phyloP scores from a whole-genome alignment of 2,113 vertebrate species.

The Callocephalon fimbriatum region DNA sequence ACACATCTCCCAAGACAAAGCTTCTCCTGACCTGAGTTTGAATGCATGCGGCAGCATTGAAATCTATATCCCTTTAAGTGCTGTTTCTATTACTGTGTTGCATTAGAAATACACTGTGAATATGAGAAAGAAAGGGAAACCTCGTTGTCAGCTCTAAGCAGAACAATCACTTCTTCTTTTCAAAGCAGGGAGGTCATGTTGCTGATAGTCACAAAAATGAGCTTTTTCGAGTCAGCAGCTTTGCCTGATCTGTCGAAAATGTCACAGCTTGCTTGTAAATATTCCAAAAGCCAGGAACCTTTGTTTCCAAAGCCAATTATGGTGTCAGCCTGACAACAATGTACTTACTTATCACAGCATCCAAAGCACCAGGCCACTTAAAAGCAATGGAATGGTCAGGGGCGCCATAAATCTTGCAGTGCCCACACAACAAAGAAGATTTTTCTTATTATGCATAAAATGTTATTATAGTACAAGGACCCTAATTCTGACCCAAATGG shows the following conservation, averaged over 20 bases:
- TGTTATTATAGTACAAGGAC: neutral
- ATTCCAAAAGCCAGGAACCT: conserved; percentile 18
- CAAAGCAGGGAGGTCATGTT: neutral
- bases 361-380: neutral
- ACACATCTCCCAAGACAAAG: neutral
- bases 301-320: conserved; percentile 53
- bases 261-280: conserved; percentile 61
- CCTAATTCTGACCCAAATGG: neutral
- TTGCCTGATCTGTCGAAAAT: conserved; percentile 45
- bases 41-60: neutral
- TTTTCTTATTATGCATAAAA: conserved; percentile 11
- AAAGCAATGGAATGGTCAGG: neutral
- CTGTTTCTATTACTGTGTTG: neutral
- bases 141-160: neutral
- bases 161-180: neutral
- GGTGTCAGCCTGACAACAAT: conserved; percentile 5
- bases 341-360: neutral
- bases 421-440: neutral
- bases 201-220: conserved; percentile 43
- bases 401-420: neutral
- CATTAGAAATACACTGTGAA: neutral
- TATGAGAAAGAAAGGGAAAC: neutral
- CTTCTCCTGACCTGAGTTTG: neutral
- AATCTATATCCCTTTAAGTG: neutral
- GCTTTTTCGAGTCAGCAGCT: conserved; percentile 29